phyloP scores from a whole-genome alignment of 2,113 vertebrate genomes.

The Eubucco bourcierii region DNA sequence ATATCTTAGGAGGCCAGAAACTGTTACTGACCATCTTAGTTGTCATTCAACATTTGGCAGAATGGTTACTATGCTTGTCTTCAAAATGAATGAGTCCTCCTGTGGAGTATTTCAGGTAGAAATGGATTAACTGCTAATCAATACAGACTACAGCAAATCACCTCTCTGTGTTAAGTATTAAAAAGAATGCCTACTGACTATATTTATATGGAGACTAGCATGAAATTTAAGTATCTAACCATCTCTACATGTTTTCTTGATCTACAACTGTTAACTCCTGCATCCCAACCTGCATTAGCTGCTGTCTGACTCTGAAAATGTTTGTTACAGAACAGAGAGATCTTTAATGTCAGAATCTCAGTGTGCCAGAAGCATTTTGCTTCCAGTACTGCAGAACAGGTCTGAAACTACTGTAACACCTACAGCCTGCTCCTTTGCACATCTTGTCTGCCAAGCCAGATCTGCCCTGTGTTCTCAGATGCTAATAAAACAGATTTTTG shows the following conservation, averaged over 20 bases:
- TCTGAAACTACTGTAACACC: background rate
- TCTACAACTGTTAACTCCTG: background rate
- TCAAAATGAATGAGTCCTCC: background rate
- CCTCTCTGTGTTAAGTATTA: background rate
- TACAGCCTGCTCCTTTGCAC: background rate
- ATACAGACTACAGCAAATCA: background rate
- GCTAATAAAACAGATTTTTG: background rate
- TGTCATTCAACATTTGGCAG: background rate
- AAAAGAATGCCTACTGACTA: background rate
- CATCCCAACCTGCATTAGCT: background rate
- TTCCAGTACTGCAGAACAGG: background rate
- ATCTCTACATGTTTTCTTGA: background rate
- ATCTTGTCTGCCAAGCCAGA: background rate
- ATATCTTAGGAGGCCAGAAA: no score
- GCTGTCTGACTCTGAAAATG: background rate
- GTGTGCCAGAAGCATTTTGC: background rate
- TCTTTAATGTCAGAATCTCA: background rate
- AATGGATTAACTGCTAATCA: background rate
- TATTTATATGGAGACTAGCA: background rate
- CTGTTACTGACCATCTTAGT: background rate
- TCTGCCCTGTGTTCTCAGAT: background rate
- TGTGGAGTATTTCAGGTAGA: background rate
- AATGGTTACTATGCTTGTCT: background rate
- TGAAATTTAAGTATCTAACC: background rate
- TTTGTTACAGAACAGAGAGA: background rate